Evolutionary conservation across 1,140 invertebrate species (phyloP).

Genomic region (Leptinotarsa defecta): DNA sequence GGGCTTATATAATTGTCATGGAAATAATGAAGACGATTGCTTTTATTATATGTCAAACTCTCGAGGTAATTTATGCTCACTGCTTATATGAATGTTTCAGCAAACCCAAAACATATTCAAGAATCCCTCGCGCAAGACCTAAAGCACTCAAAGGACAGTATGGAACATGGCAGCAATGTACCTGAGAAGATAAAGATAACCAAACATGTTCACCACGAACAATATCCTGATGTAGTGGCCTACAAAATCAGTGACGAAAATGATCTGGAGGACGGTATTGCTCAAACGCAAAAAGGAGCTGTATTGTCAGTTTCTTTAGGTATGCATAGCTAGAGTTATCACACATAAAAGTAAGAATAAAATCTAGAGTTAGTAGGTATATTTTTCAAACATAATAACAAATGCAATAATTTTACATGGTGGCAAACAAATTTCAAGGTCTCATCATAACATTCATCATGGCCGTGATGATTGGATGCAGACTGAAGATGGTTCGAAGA

Average conservation of each 20-base stretch:
- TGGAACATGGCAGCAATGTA: slow-evolving; percentile 39
- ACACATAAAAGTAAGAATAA: no score
- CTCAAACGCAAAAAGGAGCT: slow-evolving; percentile 75
- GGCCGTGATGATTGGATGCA: slow-evolving; percentile 79
- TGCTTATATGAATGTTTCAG: slow-evolving; percentile 12
- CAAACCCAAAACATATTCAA: slow-evolving; percentile 49
- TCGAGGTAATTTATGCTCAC: no score
- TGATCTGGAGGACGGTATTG: slow-evolving; percentile 63
- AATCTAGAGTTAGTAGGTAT: no score
- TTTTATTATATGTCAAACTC: no score
- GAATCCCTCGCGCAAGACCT: slow-evolving; percentile 52
- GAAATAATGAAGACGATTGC: no score
- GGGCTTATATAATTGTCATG: no score
- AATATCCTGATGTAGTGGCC: slow-evolving; percentile 42
- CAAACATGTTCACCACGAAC: slow-evolving; percentile 34
- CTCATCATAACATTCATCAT: slow-evolving; percentile 66
- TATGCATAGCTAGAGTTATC: slow-evolving; percentile 41
- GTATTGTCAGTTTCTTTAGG: slow-evolving; percentile 81
- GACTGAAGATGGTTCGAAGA: slow-evolving; percentile 74
- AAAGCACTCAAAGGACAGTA: slow-evolving; percentile 50
- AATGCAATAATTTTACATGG: background rate
- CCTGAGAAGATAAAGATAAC: slow-evolving; percentile 41
- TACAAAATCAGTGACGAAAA: slow-evolving; percentile 40
- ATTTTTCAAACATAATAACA: background rate
- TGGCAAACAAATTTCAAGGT: slow-evolving; percentile 58